Base-by-base conservation (phyloP, 2,113 vertebrate genomes). In the Nanorana parkeri region DNA sequence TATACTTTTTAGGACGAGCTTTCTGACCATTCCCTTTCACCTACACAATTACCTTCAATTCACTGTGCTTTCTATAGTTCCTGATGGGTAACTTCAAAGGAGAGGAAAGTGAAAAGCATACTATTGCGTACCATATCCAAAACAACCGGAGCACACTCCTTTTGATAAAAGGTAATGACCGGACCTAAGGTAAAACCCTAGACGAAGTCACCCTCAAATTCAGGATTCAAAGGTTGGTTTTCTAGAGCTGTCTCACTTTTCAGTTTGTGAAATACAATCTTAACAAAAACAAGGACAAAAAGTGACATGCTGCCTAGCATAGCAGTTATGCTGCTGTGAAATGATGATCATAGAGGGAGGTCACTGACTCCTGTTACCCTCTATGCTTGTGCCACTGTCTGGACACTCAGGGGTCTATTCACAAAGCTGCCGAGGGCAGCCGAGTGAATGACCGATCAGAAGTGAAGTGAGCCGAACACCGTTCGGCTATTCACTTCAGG, bases 91-190 rank as follows among this genome's bases (percentile, higher is more conserved):
- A 52, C 72, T 75, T 75, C 72, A 75, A 75, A 61, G 72, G 29
- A 19, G 20, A 41, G 41, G 41, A 2, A 47, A 47, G 41, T 47
- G 41, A 10, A 73, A 61, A 75, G 55, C 56, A 41, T 32, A 60
- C 41, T 61, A 61, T 61, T 75, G 29, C 61, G 29, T 75, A 58
- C 61, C n/a, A 60, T 75, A 56, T 41, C 72, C 72, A 60, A 75
- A 75, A 75, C 56, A 75, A 61, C 20, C 16, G 23, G n/a, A 75
- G 72, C 41, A 75, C 72, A 41, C 29, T 75, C 55, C 61, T 29
- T 60, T 58, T 75, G 72, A 75, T 75, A 75, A 61, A 75, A 75
- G 72, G 55, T 55, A 75, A 75, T 60, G 55, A 47, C 72, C 72
- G 7, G 72, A 75, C 28, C 24, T 28, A 75, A 75, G 16, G n/a